A percentile compares a stretch with the other conserved stretches of the same genome.
Evolutionary conservation across 1,140 invertebrate genomes (phyloP).

Genomic region (Maconellicoccus hirsutus): DNA sequence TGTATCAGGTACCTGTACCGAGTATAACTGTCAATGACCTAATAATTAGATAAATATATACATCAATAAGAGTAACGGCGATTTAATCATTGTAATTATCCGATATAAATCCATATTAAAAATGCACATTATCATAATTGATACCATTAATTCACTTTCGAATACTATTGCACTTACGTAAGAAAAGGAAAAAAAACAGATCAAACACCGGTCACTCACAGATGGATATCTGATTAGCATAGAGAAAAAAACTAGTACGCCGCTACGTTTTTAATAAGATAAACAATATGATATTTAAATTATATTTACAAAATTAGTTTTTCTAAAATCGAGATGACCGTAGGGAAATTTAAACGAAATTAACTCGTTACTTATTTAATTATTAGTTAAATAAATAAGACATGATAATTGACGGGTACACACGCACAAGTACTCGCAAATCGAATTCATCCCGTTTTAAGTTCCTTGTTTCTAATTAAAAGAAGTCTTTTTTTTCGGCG

Average conservation of each 20-base stretch:
- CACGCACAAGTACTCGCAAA: background rate
- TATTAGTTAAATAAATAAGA: background rate
- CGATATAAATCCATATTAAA: constrained; percentile 1
- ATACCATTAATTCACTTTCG: constrained; percentile 4
- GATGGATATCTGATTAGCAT: background rate
- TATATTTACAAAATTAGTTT: constrained; percentile 10
- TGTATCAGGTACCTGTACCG: too few relatives aligned
- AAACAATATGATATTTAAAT: constrained; percentile 10
- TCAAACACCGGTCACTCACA: background rate
- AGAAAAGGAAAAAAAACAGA: background rate
- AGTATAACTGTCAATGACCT: background rate
- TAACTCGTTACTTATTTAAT: constrained; percentile 9
- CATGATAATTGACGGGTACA: background rate
- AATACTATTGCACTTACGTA: background rate
- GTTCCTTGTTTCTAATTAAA: background rate
- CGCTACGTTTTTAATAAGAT: background rate
- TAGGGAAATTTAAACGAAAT: background rate
- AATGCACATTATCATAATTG: background rate
- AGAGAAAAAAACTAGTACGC: background rate
- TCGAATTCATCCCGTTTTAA: background rate
- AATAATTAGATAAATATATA: constrained; percentile 6
- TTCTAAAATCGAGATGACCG: background rate
- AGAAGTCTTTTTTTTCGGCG: background rate
- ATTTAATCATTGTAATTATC: constrained; percentile 2
- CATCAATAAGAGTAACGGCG: background rate